These are phyloP conservation scores for Pteronura brasiliensis DNA, from an alignment of 2,113 vertebrate genomes.

Conservation along the genomic window DNA sequence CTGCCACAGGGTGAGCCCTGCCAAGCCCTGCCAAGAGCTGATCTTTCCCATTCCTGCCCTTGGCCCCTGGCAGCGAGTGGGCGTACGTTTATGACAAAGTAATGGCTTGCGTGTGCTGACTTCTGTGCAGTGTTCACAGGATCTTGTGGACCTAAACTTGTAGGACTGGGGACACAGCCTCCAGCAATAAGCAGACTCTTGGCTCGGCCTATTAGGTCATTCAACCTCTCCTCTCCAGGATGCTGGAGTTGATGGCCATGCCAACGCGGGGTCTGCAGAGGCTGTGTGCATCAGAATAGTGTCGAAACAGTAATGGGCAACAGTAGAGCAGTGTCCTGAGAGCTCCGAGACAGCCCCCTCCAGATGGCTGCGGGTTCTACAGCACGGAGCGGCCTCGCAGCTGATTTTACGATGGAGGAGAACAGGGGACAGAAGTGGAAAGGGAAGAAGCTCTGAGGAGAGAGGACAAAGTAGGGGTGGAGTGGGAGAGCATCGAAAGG, in stretches of 20 bases:
- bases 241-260: neutral
- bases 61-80: neutral
- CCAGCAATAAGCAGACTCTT: neutral
- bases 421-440: neutral
- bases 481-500: neutral
- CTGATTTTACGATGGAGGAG: neutral
- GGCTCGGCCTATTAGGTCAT: neutral
- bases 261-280: neutral
- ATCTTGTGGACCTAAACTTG: neutral
- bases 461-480: neutral
- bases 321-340: neutral
- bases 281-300: neutral
- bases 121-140: neutral
- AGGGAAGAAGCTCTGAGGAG: neutral
- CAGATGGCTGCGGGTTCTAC: neutral
- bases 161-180: neutral
- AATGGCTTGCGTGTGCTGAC: neutral
- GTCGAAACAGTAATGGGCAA: neutral
- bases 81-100: neutral
- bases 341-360: neutral
- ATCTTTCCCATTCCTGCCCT: neutral
- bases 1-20: no score
- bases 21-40: no score
- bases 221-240: neutral
- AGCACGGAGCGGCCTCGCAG: neutral